Percentiles rank a stretch among this genome's conserved stretches.
These are phyloP conservation scores for Megalops cyprinoides DNA, from an alignment of 2,797 vertebrate genomes.

Conservation along the genomic window DNA sequence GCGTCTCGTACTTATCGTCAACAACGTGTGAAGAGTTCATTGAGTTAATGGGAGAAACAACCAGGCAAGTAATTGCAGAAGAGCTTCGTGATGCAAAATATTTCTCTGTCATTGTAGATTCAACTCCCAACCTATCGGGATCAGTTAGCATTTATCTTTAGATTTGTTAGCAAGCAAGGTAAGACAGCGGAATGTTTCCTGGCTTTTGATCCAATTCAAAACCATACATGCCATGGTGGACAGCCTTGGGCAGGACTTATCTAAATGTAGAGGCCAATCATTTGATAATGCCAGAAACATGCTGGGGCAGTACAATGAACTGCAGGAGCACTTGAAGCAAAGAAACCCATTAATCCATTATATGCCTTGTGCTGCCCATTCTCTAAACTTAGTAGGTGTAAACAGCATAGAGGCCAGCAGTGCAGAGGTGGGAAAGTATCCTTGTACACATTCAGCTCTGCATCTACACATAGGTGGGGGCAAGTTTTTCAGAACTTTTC, in stretches of 20 bases:
- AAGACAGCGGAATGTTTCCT: constrained; percentile 2
- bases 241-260: constrained; percentile 18
- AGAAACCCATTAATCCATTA: constrained; percentile 26
- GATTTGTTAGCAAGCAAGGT: constrained; percentile 1
- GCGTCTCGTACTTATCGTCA: no score
- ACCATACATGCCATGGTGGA: constrained; percentile 19
- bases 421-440: background rate
- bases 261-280: no score
- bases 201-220: constrained; percentile 25
- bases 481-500: background rate
- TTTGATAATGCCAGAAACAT: constrained; percentile 29
- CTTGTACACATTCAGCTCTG: constrained; percentile 20
- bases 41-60: no score
- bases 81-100: no score
- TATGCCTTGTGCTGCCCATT: constrained; percentile 8
- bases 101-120: background rate
- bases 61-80: no score
- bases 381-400: constrained; percentile 12
- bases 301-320: constrained; percentile 14
- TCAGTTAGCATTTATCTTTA: constrained; percentile 22
- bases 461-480: constrained; percentile 14
- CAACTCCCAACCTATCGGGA: constrained; percentile 3
- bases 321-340: constrained; percentile 30
- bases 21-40: no score
- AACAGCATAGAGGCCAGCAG: constrained; percentile 23